These are phyloP conservation scores for Caenorhabditis becei DNA, from an alignment of 2,888 invertebrate species.

Conservation along the genomic window DNA sequence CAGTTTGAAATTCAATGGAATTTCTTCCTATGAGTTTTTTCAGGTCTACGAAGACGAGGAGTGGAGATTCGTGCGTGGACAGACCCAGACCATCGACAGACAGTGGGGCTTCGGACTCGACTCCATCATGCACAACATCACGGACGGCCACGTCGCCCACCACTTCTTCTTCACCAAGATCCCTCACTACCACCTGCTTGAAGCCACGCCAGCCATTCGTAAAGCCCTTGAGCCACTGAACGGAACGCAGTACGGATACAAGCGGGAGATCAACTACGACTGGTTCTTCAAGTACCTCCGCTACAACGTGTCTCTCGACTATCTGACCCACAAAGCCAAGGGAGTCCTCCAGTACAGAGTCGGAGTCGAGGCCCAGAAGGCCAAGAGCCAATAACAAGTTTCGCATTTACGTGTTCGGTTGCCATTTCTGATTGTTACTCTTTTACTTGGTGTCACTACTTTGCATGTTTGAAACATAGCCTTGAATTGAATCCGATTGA, in stretches of 20 bases:
- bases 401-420: conserved; percentile 26
- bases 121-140: conserved; percentile 73
- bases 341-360: conserved; percentile 77
- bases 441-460: conserved; percentile 27
- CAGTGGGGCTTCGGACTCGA: conserved; percentile 73
- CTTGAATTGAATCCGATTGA: not conserved
- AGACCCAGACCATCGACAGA: conserved; percentile 73
- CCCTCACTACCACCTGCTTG: conserved; percentile 78
- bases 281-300: conserved; percentile 77
- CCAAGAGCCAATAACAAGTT: conserved; percentile 43
- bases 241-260: conserved; percentile 75
- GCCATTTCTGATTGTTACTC: conserved; percentile 35
- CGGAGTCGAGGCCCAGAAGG: conserved; percentile 60
- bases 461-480: not conserved
- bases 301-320: conserved; percentile 77
- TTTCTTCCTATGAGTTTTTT: not conserved
- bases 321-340: conserved; percentile 77
- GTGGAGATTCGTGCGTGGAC: conserved; percentile 75
- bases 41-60: conserved; percentile 74
- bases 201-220: conserved; percentile 76
- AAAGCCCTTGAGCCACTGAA: conserved; percentile 64
- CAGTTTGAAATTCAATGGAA: not conserved
- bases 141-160: conserved; percentile 79
- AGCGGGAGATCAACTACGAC: conserved; percentile 73
- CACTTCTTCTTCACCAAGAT: conserved; percentile 81